Evolutionary conservation across 2,888 invertebrate species (phyloP).

Genomic region (Eupithecia vulgata): DNA sequence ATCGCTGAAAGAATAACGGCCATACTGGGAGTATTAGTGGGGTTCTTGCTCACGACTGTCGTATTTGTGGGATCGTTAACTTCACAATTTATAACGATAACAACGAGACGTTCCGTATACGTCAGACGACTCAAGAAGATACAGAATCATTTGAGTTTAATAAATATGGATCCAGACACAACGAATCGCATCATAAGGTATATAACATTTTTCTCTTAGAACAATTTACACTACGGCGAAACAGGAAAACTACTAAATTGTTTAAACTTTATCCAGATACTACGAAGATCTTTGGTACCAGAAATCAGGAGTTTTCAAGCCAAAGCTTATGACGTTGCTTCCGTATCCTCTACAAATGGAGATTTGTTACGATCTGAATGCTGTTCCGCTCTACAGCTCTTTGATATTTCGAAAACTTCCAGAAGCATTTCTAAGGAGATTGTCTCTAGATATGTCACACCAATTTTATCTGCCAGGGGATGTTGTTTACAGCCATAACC

Average conservation of each 20-base stretch:
- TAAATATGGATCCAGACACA: constrained; percentile 71
- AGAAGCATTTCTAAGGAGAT: constrained; percentile 79
- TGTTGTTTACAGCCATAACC: constrained; percentile 77
- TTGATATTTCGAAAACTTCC: constrained; percentile 80
- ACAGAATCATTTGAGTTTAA: constrained; percentile 71
- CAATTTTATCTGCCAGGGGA: constrained; percentile 82
- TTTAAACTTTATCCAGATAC: constrained; percentile 58
- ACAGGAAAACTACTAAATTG: too few relatives aligned
- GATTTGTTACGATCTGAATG: constrained; percentile 80
- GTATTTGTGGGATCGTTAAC: constrained; percentile 81
- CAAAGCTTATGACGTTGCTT: constrained; percentile 69
- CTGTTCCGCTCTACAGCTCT: constrained; percentile 78
- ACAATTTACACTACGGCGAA: background rate
- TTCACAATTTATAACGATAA: constrained; percentile 78
- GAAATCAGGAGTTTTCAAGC: constrained; percentile 78
- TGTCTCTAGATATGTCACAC: constrained; percentile 80
- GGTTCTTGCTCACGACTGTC: constrained; percentile 76
- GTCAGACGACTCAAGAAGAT: constrained; percentile 74
- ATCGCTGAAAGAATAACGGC: constrained; percentile 70
- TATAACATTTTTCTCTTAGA: background rate
- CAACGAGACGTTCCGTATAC: constrained; percentile 75
- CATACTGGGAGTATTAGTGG: constrained; percentile 69
- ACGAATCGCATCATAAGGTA: constrained; percentile 74
- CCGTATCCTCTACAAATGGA: constrained; percentile 81
- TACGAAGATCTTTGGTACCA: constrained; percentile 82